These are phyloP conservation scores for Drosophila aldrichi DNA, from an alignment of 2,888 invertebrate species.

Conservation along the genomic window DNA sequence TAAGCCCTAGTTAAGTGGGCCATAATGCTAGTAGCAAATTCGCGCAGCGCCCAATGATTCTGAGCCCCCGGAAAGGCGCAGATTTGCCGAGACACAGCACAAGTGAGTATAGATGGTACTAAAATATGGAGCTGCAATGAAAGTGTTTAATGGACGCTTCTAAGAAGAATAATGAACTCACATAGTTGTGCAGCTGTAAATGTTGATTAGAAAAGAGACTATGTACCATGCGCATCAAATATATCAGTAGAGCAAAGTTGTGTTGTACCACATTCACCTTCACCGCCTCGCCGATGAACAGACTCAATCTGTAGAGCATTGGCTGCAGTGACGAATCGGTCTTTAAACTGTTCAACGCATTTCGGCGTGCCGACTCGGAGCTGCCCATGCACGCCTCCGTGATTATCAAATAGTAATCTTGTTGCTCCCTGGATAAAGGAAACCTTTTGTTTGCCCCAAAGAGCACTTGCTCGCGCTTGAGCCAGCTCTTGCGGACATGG, in stretches of 20 bases:
- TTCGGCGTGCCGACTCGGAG: slow-evolving; percentile 21
- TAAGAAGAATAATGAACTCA: slow-evolving; percentile 29
- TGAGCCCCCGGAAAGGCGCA: slow-evolving; percentile 3
- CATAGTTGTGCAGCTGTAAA: slow-evolving; percentile 34
- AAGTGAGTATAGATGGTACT: slow-evolving; percentile 44
- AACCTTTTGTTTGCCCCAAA: too few relatives aligned
- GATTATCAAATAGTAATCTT: slow-evolving; percentile 27
- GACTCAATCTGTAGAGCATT: slow-evolving; percentile 27
- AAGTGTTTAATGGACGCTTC: background rate
- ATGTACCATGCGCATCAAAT: slow-evolving; percentile 47
- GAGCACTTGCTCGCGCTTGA: slow-evolving; percentile 34
- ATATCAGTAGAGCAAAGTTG: slow-evolving; percentile 29
- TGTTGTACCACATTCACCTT: slow-evolving; percentile 28
- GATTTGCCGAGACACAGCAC: slow-evolving; percentile 23
- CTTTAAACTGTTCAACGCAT: slow-evolving; percentile 23
- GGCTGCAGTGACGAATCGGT: slow-evolving; percentile 38
- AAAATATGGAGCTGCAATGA: slow-evolving; percentile 43
- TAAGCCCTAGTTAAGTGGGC: slow-evolving; percentile 27
- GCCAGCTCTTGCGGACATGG: background rate
- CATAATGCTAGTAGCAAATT: slow-evolving; percentile 34
- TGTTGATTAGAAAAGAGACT: slow-evolving; percentile 33
- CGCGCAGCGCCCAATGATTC: slow-evolving; percentile 52
- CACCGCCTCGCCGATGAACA: slow-evolving; percentile 41
- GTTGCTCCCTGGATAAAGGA: slow-evolving; percentile 46
- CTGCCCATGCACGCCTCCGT: slow-evolving; percentile 31